Evolutionary conservation across 2,797 vertebrate genomes (phyloP), one percentile per base, ranked within the genome.

Genomic region (Ptychadena robeensis): DNA sequence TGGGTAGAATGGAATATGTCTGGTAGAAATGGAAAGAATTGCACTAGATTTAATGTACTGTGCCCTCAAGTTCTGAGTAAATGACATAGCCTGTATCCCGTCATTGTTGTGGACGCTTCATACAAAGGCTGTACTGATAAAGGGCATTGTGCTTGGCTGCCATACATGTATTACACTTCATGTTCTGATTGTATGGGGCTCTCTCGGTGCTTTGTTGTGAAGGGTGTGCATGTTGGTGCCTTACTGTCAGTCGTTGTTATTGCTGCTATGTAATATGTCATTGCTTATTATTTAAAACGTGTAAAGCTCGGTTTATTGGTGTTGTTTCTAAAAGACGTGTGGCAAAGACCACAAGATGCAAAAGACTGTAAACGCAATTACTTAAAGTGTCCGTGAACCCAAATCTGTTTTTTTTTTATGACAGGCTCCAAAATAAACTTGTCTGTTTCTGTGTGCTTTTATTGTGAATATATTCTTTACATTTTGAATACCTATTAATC

Each of bases 221-320:
- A 30, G n/a, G 63, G 75, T 22, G 53, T 80, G 82, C 77, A 85
- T 80, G 82, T 44, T 44, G n/a, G 82, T 85, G 82, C 82, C 82
- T 85, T 85, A 75, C n/a, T 85, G 82, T 84, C 63, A 70, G 59
- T 48, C 64, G 38, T 80, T 74, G n/a, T 57, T 63, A 37, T 38
- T 79, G 80, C 73, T 84, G 71, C 82, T 85, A 28, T 75, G 71
- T 73, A 80, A 75, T 75, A 83, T 37, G 80, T 35, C n/a, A 75
- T n/a, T 7, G 64, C 65, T 59, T 48, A 37, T 73, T 35, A 61
- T 80, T 37, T 78, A 61, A 64, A 14, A 28, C 40, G 18, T 63
- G 28, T n/a, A 8, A 82, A 59, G 27, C 35, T 32, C 30, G 2
- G n/a, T 79, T 69, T 59, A 59, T 70, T 71, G 34, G 4, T 7